Base-by-base conservation (phyloP, 2,797 vertebrate genomes). In the Eleutherodactylus coqui region DNA sequence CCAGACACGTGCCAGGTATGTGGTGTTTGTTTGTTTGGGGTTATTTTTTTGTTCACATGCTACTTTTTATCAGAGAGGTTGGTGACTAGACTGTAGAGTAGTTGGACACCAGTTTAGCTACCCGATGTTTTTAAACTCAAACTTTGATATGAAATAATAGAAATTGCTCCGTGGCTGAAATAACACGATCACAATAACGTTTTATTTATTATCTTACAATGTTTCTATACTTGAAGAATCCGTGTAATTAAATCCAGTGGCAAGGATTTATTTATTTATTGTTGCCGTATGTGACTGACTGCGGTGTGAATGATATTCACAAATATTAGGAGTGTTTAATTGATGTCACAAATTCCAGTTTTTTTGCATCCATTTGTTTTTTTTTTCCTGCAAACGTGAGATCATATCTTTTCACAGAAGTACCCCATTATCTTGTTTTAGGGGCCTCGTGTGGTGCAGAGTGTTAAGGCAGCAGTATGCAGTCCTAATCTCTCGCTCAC, bases 211-310 rank as follows among this genome's bases (percentile, higher is more conserved):
- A 41, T 51, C 29, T 34, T 79, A 43, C 36, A 84, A 89, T 92
- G 93, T 94, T 90, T 90, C 87, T 85, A 86, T 93, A 92, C 91
- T 91, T 92, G 91, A 92, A 91, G 90, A 93, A 83, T 64, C 67
- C 88, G 80, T 19, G 62, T 89, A 88, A 16, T 80, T 85, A 62
- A 47, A 64, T 55, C 79, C 58, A 45, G 43, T 70, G 58, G 38
- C 47, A 32, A 77, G 64, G 55, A 58, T 75, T 27, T 45, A 60
- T 72, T 84, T 87, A 79, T 84, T 87, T 76, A 70, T 78, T 70
- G 47, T 64, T 43, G 69, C 38, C 80, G 27, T 81, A 81, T 75
- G 24, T 69, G 64, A 60, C 58, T 62, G 62, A 83, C 43, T 78
- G 82, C 69, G 81, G 82, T 76, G 34, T 84, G 76, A 38, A 32